Percentiles rank a stretch among this genome's conserved stretches.
Evolutionary conservation across 2,113 vertebrate species (phyloP).

Genomic region (Melanotaenia duboulayi): DNA sequence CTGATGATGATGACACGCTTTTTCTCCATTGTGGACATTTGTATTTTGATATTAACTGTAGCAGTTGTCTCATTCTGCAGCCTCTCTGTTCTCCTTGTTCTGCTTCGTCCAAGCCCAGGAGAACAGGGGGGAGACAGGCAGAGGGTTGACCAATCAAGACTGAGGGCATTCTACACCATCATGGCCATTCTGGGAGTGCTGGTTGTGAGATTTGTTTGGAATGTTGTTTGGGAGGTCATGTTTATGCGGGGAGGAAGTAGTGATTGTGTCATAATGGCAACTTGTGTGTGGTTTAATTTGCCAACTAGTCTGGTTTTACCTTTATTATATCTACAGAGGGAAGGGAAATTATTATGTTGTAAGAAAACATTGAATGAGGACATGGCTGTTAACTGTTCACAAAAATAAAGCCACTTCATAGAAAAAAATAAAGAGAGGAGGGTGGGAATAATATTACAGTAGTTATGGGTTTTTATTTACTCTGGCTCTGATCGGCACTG

Average conservation of each 20-base stretch:
- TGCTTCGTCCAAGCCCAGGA: slow-evolving; percentile 16
- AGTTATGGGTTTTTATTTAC: background rate
- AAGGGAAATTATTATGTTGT: background rate
- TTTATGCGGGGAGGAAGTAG: rapidly evolving
- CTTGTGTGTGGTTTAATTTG: slow-evolving; percentile 9
- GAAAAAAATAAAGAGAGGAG: background rate
- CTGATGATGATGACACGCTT: background rate
- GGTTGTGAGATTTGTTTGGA: background rate
- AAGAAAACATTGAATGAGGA: background rate
- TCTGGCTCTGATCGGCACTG: no score
- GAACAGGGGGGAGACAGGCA: background rate
- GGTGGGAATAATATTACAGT: background rate
- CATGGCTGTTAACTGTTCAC: background rate
- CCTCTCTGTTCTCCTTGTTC: slow-evolving; percentile 14
- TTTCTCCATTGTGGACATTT: background rate
- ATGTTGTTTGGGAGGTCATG: background rate
- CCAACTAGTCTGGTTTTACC: slow-evolving; percentile 36
- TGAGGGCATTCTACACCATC: slow-evolving; percentile 25
- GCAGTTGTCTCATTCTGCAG: background rate
- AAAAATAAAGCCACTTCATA: background rate
- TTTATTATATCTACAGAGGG: slow-evolving; percentile 22
- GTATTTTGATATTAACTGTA: background rate
- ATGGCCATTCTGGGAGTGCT: slow-evolving; percentile 27
- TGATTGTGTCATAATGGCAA: slow-evolving; percentile 1
- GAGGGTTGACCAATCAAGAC: slow-evolving; percentile 3